These are phyloP conservation scores for Reticulitermes speratus DNA, from an alignment of 1,140 invertebrate genomes.

Conservation along the genomic window DNA sequence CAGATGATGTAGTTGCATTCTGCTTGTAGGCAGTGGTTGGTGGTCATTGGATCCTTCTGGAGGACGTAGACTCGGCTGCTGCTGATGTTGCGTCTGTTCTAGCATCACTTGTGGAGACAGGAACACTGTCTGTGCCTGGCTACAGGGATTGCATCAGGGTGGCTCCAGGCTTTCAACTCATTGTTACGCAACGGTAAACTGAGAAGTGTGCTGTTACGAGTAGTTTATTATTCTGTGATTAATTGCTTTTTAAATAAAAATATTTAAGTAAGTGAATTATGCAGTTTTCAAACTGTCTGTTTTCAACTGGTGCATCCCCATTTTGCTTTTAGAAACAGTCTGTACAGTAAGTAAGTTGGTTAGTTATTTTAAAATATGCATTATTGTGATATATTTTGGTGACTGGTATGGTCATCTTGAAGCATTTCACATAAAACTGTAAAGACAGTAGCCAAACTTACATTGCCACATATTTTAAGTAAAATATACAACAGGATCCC, in stretches of 20 bases:
- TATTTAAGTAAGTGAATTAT: neutral
- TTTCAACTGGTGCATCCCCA: too few species aligned
- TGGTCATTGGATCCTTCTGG: slow-evolving; percentile 90
- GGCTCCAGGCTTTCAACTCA: slow-evolving; percentile 84
- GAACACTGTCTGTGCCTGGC: slow-evolving; percentile 79
- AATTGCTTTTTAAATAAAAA: neutral
- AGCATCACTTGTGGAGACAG: slow-evolving; percentile 80
- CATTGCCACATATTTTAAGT: too few species aligned
- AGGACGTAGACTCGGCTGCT: slow-evolving; percentile 93
- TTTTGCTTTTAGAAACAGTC: too few species aligned
- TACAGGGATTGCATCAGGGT: slow-evolving; percentile 78
- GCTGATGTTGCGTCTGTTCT: slow-evolving; percentile 90
- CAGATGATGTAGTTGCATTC: neutral
- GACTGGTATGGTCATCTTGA: too few species aligned
- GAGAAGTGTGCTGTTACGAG: slow-evolving; percentile 31
- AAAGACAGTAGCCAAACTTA: too few species aligned
- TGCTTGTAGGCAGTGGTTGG: slow-evolving; percentile 71
- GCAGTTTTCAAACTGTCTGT: neutral
- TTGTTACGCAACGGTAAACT: slow-evolving; percentile 79
- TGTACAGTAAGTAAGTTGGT: too few species aligned
- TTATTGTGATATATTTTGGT: too few species aligned
- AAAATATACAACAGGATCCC: too few species aligned
- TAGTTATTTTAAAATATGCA: too few species aligned
- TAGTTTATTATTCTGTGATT: slow-evolving; percentile 14
- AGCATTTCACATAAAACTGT: too few species aligned